Evolutionary conservation across 2,797 vertebrate genomes (phyloP), one percentile per base, ranked within the genome.

Genomic region (Poeciliopsis infans): DNA sequence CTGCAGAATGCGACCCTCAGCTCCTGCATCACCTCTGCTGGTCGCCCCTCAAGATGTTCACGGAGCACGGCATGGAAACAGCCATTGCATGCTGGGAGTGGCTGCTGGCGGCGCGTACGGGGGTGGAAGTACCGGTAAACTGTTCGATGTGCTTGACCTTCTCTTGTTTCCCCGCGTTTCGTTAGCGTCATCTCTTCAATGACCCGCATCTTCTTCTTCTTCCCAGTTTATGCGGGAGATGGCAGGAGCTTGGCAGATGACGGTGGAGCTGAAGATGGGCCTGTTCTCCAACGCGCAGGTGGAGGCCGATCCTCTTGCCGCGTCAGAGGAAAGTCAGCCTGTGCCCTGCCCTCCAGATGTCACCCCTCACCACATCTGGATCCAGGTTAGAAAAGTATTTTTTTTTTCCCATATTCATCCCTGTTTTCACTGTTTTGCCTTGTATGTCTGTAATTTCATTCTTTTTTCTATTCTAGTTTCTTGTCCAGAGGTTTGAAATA

Each of bases 71-170:
- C 86, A 98, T 99, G 97, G 98, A 99, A 93, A 97, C 98, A 0
- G 97, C 98, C 12, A 97, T 99, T 10, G 98, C 98, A 82, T 99
- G 98, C 94, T 99, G 98, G 98, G 98, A 99, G 88, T 99, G 98
- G 98, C 96, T 99, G 75, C 95, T 99, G 59, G 98, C 98, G 3
- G 98, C 97, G 53, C 98, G 97, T 93, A 96, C 96, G 0, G 97
- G 97, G 28, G 95, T 97, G 76, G 98, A 99, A 96, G 98, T 99
- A 61, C 98, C 97, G 85, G 98, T 99, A 95, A 28, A 90, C 39
- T 57, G 68, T 28, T n/a, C 1, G 2, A 57, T 5, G 25, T n/a
- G 25, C 10, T 43, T 20, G 7, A 16, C 25, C 72, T 33, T 33
- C 36, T 70, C 41, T 28, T 83, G 6, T 55, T 46, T 51, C 31